Conservation (phyloP, 2,888 invertebrate genomes). For the Diplazon laetatorius region DNA sequence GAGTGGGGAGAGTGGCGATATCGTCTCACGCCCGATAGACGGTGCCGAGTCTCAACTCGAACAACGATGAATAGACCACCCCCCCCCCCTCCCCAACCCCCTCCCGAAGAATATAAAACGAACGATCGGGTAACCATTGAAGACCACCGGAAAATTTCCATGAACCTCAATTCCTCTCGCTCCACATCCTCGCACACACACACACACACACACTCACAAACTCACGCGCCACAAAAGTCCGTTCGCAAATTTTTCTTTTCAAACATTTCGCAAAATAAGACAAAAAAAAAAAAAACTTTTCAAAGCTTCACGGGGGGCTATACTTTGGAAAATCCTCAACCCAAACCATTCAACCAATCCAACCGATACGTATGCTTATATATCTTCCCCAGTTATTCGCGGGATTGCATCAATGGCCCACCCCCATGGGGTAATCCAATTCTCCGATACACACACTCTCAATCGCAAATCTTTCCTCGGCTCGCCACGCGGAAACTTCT, state of each 20-base stretch:
- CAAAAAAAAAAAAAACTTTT: background rate
- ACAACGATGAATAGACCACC: too few relatives aligned
- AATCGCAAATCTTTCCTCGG: constrained; percentile 10
- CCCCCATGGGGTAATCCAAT: constrained; percentile 21
- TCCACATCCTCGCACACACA: background rate
- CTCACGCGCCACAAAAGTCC: background rate
- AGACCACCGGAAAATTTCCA: constrained; percentile 28
- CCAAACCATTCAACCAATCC: constrained; percentile 12
- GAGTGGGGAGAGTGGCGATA: too few relatives aligned
- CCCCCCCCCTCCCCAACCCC: too few relatives aligned
- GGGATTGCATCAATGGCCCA: background rate
- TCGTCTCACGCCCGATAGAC: too few relatives aligned
- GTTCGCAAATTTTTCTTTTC: constrained; percentile 10
- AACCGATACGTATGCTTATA: background rate
- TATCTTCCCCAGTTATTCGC: constrained; percentile 11
- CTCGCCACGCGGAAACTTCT: constrained; percentile 3
- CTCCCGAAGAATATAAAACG: constrained; percentile 37
- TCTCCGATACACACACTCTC: background rate
- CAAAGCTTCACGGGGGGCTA: constrained; percentile 18
- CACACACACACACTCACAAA: background rate
- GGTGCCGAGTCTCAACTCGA: background rate
- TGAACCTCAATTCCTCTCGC: constrained; percentile 9
- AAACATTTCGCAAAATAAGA: too few relatives aligned
- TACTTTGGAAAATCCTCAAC: constrained; percentile 36
- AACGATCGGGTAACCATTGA: constrained; percentile 43